Evolutionary conservation across 2,888 invertebrate genomes (phyloP).

Genomic region (Ellobium chinense): DNA sequence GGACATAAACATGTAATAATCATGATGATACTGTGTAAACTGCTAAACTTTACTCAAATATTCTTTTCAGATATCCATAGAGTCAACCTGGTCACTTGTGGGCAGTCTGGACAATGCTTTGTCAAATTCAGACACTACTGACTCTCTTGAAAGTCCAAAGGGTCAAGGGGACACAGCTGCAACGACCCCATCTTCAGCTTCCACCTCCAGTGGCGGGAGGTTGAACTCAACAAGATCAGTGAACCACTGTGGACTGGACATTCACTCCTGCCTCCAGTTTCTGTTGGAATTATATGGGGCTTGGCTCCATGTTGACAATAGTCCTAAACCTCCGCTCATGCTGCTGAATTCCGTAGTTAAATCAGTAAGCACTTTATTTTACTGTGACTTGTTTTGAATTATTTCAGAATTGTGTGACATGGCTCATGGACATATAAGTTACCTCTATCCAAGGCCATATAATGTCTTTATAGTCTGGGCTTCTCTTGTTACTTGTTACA

Average conservation of each 20-base stretch:
- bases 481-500: too few relatives aligned
- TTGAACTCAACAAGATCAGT: constrained; percentile 60
- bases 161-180: constrained; percentile 3
- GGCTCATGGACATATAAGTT: too few relatives aligned
- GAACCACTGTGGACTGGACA: constrained; percentile 85
- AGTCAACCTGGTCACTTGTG: constrained; percentile 76
- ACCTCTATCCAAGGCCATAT: too few relatives aligned
- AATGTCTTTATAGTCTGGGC: too few relatives aligned
- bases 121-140: constrained; percentile 69
- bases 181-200: background rate
- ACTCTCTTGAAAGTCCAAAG: constrained; percentile 67
- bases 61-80: constrained; percentile 71
- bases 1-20: too few relatives aligned
- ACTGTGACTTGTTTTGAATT: too few relatives aligned
- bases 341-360: constrained; percentile 78
- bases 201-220: background rate
- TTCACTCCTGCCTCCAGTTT: constrained; percentile 95
- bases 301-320: constrained; percentile 82
- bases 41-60: background rate
- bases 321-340: constrained; percentile 76
- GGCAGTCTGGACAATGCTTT: constrained; percentile 69
- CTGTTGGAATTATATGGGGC: constrained; percentile 93
- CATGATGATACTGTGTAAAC: too few relatives aligned
- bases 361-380: constrained; percentile 81
- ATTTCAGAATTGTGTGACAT: too few relatives aligned